Percentiles rank a stretch among this genome's conserved stretches.
Conservation (phyloP, 2,797 vertebrate species). For the Alosa sapidissima region DNA sequence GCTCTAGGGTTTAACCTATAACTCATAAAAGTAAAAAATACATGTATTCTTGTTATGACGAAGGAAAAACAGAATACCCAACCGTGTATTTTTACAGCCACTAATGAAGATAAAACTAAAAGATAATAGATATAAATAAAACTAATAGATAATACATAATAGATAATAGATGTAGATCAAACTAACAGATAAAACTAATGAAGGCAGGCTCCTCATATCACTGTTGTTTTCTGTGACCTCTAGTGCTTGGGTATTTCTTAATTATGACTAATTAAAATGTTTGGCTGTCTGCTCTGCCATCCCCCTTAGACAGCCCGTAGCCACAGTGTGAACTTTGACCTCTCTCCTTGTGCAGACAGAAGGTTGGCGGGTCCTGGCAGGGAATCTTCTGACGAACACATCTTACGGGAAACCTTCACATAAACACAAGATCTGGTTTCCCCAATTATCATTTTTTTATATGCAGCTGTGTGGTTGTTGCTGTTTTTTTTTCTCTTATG, state of each 20-base stretch:
- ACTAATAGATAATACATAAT: too few species aligned
- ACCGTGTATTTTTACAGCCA: background rate
- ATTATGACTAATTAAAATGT: conserved; percentile 19
- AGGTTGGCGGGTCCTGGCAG: background rate
- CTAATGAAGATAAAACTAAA: conserved; percentile 7
- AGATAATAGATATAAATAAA: too few species aligned
- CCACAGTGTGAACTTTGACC: background rate
- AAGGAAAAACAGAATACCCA: background rate
- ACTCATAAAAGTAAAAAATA: background rate
- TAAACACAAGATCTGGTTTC: conserved; percentile 7
- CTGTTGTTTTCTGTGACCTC: background rate
- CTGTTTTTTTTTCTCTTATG: background rate
- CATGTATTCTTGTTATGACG: background rate
- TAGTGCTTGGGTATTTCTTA: background rate
- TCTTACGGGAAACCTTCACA: background rate
- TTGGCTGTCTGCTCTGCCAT: background rate
- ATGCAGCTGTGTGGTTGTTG: background rate
- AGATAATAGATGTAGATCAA: too few species aligned
- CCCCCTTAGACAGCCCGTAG: background rate
- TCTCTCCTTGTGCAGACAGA: background rate
- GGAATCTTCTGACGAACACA: background rate
- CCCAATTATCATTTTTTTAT: background rate
- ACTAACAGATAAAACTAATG: background rate
- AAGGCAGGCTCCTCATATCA: background rate
- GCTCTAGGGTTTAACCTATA: background rate